Evolutionary conservation across 1,140 invertebrate genomes (phyloP), one percentile per base, ranked within the genome.

Genomic region (Heliothis subflexa): DNA sequence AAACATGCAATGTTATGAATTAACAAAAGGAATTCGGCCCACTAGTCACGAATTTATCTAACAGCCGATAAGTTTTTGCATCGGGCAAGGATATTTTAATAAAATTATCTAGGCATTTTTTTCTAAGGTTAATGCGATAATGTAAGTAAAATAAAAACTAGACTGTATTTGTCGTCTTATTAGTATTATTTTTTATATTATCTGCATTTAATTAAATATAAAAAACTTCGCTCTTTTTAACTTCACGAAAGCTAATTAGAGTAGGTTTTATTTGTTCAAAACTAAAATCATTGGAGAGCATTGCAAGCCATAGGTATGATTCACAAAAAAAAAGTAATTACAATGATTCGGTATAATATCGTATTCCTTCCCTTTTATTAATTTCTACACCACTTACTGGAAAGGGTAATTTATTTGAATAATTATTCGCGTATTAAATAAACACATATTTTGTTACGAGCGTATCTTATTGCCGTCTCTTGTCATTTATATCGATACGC

Each of bases 11-110:
- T 52, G 47, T 28, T n/a, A 28, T 70, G 45, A 21, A 52, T 70
- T 28, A 14, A 28, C 66, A 50, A 70, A 40, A 70, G n/a, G 66
- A 70, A 50, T 70, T 50, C 21, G 21, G 13, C 47, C 47, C 21
- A 52, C 18, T 50, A 70, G 66, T 70, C 66, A 70, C 66, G 66
- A 70, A 70, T 70, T 70, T 52, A 70, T 70, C 66, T 70, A 52
- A 13, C 1, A 16, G n/a, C 12, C 4, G 66, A 70, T 70, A 70
- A 52, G 5, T 52, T 28, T 25, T 70, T 70, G 33, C 66, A 70
- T n/a, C 28, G 2, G 47, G 21, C 66, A 52, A 70, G 66, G 66
- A 50, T 28, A 50, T 52, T 70, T 70, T 21, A 52, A 45, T 28
- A 25, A 40, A 28, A 50, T 52, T 10, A 59, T 70, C 12, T 49